Evolutionary conservation across 2,113 vertebrate genomes (phyloP).

Genomic region (Ailuropoda melanoleuca): DNA sequence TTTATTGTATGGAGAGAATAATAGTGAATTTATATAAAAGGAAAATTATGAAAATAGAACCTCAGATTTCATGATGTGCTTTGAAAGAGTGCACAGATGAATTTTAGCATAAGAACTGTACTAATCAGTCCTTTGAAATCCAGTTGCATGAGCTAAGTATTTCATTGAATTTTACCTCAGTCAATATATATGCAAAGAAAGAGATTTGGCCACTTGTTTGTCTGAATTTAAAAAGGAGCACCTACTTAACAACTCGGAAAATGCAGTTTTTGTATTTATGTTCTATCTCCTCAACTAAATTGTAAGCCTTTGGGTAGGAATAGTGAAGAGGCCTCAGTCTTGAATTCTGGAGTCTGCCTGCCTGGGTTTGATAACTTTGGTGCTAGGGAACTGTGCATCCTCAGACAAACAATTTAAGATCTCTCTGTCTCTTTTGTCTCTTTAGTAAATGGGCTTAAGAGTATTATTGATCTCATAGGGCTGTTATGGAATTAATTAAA

Average conservation of each 20-base stretch:
- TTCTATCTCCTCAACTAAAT: neutral
- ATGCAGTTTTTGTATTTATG: neutral
- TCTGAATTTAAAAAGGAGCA: neutral
- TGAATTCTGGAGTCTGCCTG: neutral
- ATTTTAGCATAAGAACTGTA: neutral
- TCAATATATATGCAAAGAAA: neutral
- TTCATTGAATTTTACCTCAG: neutral
- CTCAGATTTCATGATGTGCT: neutral
- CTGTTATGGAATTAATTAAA: neutral
- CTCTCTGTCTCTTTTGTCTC: neutral
- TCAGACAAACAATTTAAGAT: neutral
- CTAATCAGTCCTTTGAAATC: neutral
- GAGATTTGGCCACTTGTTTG: neutral
- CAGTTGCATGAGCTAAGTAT: neutral
- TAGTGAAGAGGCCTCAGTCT: neutral
- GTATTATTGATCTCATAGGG: neutral
- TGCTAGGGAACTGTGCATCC: neutral
- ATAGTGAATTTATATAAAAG: neutral
- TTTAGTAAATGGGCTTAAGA: neutral
- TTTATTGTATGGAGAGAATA: neutral
- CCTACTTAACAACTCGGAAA: neutral
- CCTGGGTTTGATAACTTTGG: neutral
- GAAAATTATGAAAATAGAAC: neutral
- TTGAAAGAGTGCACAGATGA: neutral
- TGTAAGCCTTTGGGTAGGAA: neutral